These are phyloP conservation scores for Wasmannia auropunctata DNA, from an alignment of 1,140 invertebrate species.

Conservation along the genomic window DNA sequence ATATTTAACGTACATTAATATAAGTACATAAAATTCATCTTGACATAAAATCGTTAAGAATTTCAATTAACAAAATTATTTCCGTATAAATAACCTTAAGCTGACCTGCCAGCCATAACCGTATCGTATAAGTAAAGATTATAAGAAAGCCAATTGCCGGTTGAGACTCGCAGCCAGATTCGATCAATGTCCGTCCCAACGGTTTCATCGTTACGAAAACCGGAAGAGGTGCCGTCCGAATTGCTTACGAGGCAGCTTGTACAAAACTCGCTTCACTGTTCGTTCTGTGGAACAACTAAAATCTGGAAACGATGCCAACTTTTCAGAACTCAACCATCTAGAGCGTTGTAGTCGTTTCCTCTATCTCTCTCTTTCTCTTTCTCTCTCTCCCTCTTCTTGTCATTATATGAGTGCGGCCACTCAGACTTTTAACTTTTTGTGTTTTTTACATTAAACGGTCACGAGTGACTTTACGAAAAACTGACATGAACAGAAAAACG, in stretches of 20 bases:
- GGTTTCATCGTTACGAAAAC: slow-evolving; percentile 70
- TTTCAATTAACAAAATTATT: neutral
- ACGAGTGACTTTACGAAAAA: slow-evolving; percentile 10
- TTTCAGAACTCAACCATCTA: slow-evolving; percentile 59
- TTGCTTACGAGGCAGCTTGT: slow-evolving; percentile 75
- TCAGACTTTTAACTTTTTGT: slow-evolving; percentile 28
- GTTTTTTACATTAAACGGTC: slow-evolving; percentile 14
- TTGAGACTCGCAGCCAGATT: slow-evolving; percentile 58
- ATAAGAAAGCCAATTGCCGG: neutral
- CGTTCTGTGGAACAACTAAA: slow-evolving; percentile 71
- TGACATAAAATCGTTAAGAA: neutral
- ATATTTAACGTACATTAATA: neutral
- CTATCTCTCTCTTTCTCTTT: neutral
- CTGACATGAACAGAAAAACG: neutral
- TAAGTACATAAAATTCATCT: neutral
- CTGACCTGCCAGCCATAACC: neutral
- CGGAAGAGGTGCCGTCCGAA: slow-evolving; percentile 77
- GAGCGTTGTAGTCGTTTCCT: slow-evolving; percentile 3
- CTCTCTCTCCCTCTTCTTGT: neutral
- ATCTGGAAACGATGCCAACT: slow-evolving; percentile 80
- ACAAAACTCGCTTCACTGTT: slow-evolving; percentile 49
- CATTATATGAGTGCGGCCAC: slow-evolving; percentile 15
- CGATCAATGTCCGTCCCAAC: slow-evolving; percentile 78
- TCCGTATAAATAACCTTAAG: neutral
- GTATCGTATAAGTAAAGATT: neutral